These are phyloP conservation scores for Nemotelus nigrinus DNA, from an alignment of 2,888 invertebrate genomes.

Conservation along the genomic window DNA sequence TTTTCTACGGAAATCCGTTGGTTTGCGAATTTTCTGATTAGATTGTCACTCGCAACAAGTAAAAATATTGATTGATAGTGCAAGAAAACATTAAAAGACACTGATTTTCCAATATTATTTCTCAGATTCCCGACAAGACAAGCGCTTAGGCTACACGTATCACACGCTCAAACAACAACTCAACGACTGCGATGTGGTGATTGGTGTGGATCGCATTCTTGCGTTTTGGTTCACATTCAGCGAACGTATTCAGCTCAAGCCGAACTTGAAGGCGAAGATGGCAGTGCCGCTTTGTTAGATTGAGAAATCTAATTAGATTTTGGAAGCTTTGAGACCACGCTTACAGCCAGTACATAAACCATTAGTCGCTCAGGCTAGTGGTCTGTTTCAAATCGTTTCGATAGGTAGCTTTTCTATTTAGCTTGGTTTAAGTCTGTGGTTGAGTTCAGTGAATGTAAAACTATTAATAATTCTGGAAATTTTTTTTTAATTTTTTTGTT, in stretches of 20 bases:
- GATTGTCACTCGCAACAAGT: neutral
- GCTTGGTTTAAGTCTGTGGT: no score
- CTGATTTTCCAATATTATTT: no score
- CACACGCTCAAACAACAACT: conserved; percentile 37
- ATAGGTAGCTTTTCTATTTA: no score
- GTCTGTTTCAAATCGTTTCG: no score
- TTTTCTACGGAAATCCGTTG: neutral
- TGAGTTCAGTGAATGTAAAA: no score
- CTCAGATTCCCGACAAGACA: conserved; percentile 1
- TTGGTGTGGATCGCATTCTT: neutral
- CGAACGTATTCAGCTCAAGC: conserved; percentile 25
- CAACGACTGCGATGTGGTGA: conserved; percentile 38
- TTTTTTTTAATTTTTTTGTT: no score
- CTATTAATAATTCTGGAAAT: no score
- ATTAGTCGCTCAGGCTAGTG: no score
- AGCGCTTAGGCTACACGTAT: neutral
- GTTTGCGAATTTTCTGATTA: neutral
- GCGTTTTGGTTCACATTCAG: conserved; percentile 15
- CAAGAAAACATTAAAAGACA: no score
- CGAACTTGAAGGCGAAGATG: neutral
- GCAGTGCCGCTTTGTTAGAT: neutral
- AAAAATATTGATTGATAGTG: neutral
- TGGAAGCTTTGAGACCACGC: no score
- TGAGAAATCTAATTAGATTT: no score
- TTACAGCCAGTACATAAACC: no score